Base-by-base conservation (phyloP, 2,888 invertebrate species). In the Anthophora plumipes region DNA sequence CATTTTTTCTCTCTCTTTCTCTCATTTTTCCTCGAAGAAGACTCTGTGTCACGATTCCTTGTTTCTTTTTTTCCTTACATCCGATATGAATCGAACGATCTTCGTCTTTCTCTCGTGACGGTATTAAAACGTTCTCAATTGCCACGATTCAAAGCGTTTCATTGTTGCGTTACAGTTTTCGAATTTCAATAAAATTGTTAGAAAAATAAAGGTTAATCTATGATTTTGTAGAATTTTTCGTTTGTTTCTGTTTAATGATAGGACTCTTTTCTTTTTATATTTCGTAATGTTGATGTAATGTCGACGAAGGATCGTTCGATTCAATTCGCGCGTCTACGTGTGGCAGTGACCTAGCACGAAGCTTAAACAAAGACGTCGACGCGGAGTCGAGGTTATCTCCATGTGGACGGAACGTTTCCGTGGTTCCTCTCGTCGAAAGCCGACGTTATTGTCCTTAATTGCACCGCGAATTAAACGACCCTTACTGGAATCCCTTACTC, bases 361-460 rank as follows among this genome's bases (percentile, higher is more conserved):
- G 68, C 71, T 81, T 77, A 80, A 78, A 85, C 50, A 83, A 77
- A 80, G 59, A 82, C 73, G 69, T 69, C 72, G 82, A 86, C 70
- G 70, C 48, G 66, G n/a, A 81, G 80, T 84, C 74, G 61, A 82
- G 76, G 74, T 72, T 77, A 54, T 77, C 68, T 76, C 80, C 74
- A 64, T 80, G 79, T 88, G 88, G 88, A 88, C 88, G 88, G 88
- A 88, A 68, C 72, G 71, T 83, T 86, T 83, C 81, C 86, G 86
- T 88, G 82, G 77, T 87, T 87, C 77, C 79, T 84, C 76, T 85
- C 59, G 82, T 83, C 81, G 81, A 83, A 74, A 85, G 77, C 74
- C 79, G 87, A 84, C 78, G 74, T 88, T 88, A 88, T 88, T 88
- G 88, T 88, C 88, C 80, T 80, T 85, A 83, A 83, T 86, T 85